These are phyloP conservation scores for Jaculus jaculus DNA, from an alignment of 2,113 vertebrate species.

Conservation along the genomic window DNA sequence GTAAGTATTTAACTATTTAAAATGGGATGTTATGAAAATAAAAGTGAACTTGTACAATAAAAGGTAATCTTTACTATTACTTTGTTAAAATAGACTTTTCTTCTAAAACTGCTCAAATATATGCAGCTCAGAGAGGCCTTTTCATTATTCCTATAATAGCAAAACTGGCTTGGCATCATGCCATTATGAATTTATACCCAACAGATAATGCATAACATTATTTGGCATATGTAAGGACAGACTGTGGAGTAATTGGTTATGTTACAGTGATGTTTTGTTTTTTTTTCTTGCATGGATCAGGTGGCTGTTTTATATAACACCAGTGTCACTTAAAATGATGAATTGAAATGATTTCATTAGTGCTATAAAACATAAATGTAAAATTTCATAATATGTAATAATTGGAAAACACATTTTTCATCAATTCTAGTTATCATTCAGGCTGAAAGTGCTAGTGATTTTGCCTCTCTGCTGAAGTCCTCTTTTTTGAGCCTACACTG, in stretches of 20 bases:
- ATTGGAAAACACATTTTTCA: slow-evolving; percentile 13
- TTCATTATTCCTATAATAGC: neutral
- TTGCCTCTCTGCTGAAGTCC: slow-evolving; percentile 68
- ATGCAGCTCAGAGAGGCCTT: neutral
- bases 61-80: slow-evolving; percentile 11
- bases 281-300: neutral
- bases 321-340: neutral
- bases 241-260: neutral
- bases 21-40: neutral
- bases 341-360: slow-evolving; percentile 36
- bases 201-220: neutral
- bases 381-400: neutral
- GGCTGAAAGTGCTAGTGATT: slow-evolving; percentile 46
- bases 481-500: slow-evolving; percentile 77
- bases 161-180: neutral
- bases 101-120: neutral
- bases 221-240: slow-evolving; percentile 40
- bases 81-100: neutral
- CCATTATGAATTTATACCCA: slow-evolving; percentile 12
- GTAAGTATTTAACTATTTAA: slow-evolving; percentile 23
- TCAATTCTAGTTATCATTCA: neutral
- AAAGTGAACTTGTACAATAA: neutral
- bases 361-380: neutral
- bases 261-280: neutral
- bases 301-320: neutral